Percentiles rank a stretch among this genome's conserved stretches.
Conservation (phyloP, 1,140 invertebrate genomes). For the Drosophila burlai region DNA sequence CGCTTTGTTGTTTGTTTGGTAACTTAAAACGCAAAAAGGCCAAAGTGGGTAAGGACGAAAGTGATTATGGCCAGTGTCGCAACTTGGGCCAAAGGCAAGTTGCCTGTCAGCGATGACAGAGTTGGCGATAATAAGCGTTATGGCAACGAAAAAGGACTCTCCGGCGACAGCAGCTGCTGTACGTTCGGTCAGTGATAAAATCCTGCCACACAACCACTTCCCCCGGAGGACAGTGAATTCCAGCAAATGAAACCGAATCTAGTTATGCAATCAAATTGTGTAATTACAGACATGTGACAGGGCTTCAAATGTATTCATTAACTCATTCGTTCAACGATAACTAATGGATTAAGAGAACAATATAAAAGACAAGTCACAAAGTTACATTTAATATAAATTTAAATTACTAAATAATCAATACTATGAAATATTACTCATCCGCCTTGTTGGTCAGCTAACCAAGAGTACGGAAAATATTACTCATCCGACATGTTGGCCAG, state of each 20-base stretch:
- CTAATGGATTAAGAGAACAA: neutral
- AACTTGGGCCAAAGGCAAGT: constrained; percentile 23
- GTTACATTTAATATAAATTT: too few species aligned
- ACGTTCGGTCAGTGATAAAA: constrained; percentile 61
- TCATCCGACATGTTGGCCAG: neutral
- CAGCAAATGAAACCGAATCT: constrained; percentile 36
- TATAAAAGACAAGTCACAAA: neutral
- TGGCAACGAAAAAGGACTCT: constrained; percentile 63
- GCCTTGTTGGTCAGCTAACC: neutral
- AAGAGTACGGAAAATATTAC: neutral
- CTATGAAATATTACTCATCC: neutral
- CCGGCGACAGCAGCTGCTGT: constrained; percentile 61
- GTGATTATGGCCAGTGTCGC: constrained; percentile 32
- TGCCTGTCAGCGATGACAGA: constrained; percentile 15
- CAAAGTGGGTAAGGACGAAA: constrained; percentile 12
- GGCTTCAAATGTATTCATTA: neutral
- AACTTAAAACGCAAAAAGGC: constrained; percentile 60
- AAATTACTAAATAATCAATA: neutral
- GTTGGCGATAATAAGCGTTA: constrained; percentile 64
- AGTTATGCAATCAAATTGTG: constrained; percentile 32
- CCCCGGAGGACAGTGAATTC: neutral
- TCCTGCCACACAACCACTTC: neutral
- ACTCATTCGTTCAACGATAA: neutral
- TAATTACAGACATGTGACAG: constrained; percentile 14
- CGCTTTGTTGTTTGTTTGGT: constrained; percentile 54